Evolutionary conservation across 2,797 vertebrate genomes (phyloP), one percentile per base, ranked within the genome.

Genomic region (Iguana delicatissima): DNA sequence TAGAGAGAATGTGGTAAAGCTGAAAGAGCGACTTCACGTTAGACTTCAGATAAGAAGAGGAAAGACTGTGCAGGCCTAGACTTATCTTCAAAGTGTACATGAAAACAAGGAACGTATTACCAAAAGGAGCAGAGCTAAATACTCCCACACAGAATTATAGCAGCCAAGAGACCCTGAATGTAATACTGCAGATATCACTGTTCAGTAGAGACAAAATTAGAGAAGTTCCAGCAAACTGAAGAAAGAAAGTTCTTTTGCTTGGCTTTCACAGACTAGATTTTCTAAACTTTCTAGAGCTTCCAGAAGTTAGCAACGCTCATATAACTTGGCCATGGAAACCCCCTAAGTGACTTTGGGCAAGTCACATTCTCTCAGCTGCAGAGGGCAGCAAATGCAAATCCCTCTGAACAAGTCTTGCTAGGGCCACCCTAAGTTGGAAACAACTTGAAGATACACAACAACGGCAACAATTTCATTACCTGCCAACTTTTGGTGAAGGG

Each of bases 1-100:
- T 3, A 22, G 57, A 91, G 94, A 91, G 84, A 94, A 80, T 18
- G 1, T 46, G 90, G 46, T 88, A 73, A 83, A 12, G 24, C 38
- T 89, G 91, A 92, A 91, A 64, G 64, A 80, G 32, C 91, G 90
- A 93, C 93, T 89, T 94, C 89, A 91, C 38, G 83, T 84, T 77
- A 82, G 64, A 88, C 88, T 82, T 29, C 42, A 88, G 85, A 93
- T 38, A 87, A 0, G 0, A 83, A 93, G 89, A 32, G 90, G 80
- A 69, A 55, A 89, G 82, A 83, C 20, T 55, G 6, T 0, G 29
- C 50, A 93, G 72, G 32, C 24, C 50, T 77, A 79, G 77, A 81
- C 85, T 91, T 89, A 32, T 69, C 80, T 29, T 80, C 50, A 93
- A 83, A 77, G 35, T 76, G 67, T 85, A 87, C 20, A 76, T 89